phyloP scores from a whole-genome alignment of 2,797 vertebrate species.

The Oryzias sinensis region DNA sequence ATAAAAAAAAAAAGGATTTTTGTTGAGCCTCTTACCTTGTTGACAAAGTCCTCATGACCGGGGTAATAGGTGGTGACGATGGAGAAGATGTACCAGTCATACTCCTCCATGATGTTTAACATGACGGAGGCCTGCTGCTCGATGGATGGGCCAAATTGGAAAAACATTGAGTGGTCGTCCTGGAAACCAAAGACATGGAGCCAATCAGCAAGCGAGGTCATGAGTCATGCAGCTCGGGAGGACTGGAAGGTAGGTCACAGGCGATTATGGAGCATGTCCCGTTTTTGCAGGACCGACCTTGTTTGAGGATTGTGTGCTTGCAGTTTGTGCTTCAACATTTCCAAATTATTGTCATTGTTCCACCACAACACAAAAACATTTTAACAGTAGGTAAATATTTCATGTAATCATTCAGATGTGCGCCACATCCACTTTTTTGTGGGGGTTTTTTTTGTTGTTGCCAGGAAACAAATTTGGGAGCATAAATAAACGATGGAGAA shows the following conservation, averaged over 20 bases:
- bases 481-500: conserved; percentile 24
- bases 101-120: conserved; percentile 99
- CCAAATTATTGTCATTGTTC: too few species aligned
- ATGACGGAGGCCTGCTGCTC: conserved; percentile 98
- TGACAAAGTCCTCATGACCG: conserved; percentile 97
- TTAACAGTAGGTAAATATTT: too few species aligned
- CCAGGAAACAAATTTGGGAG: conserved; percentile 1
- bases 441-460: conserved; percentile 3
- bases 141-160: conserved; percentile 98
- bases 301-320: too few species aligned
- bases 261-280: conserved; percentile 41
- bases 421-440: neutral
- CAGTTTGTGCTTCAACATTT: too few species aligned
- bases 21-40: conserved; percentile 81
- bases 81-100: conserved; percentile 99
- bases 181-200: conserved; percentile 70
- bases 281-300: conserved; percentile 19
- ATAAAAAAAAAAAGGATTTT: too few species aligned
- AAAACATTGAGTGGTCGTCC: conserved; percentile 99
- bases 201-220: conserved; percentile 64
- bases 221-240: conserved; percentile 49
- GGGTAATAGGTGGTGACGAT: conserved; percentile 98
- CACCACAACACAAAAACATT: too few species aligned
- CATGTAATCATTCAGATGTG: neutral
- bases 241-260: conserved; percentile 40